Conservation (phyloP, 2,797 vertebrate species). For the Sebastes vulpes region DNA sequence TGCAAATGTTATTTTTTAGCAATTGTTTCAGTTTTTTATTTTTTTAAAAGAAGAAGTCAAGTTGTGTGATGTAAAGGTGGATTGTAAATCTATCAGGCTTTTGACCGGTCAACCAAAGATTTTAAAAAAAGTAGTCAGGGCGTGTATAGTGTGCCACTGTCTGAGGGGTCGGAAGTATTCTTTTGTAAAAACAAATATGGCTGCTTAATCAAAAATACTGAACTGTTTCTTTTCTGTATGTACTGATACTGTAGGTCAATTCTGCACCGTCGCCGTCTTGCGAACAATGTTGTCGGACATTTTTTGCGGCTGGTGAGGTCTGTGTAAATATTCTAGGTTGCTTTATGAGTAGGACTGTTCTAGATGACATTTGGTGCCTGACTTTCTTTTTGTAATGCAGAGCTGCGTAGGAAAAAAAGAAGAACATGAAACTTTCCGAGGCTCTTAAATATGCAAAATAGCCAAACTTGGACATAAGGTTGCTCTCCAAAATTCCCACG, state of each 20-base stretch:
- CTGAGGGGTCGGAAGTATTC: conserved; percentile 69
- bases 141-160: conserved; percentile 72
- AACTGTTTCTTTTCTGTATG: conserved; percentile 78
- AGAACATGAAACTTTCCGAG: conserved; percentile 29
- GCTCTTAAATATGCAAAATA: conserved; percentile 66
- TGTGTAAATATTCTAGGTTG: conserved; percentile 78
- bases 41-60: conserved; percentile 78
- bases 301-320: conserved; percentile 62
- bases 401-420: conserved; percentile 56
- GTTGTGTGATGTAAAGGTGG: conserved; percentile 71
- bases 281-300: conserved; percentile 48
- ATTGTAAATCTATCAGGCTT: conserved; percentile 84
- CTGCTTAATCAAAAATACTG: conserved; percentile 81
- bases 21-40: conserved; percentile 39
- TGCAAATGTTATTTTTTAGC: conserved; percentile 66
- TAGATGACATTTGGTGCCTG: conserved; percentile 70
- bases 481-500: conserved; percentile 32
- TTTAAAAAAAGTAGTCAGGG: conserved; percentile 71
- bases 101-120: conserved; percentile 86
- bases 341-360: conserved; percentile 73
- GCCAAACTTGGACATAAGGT: conserved; percentile 57
- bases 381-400: conserved; percentile 65
- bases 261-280: conserved; percentile 62
- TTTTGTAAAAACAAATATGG: conserved; percentile 82
- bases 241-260: conserved; percentile 82